Conservation (phyloP, 1,140 invertebrate species). For the Heliconius nattereri region DNA sequence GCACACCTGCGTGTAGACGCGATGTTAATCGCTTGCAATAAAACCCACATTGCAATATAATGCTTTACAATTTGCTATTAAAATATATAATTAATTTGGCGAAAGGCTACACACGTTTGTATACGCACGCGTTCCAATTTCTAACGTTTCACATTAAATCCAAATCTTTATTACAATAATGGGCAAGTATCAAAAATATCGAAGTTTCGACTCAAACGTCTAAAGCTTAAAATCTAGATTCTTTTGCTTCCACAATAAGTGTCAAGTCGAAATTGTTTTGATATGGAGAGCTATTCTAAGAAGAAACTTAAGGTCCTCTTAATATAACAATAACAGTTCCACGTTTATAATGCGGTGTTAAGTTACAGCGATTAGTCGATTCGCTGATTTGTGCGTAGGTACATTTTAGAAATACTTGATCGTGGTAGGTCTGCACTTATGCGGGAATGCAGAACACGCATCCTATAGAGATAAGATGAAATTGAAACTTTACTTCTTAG, state of each 20-base stretch:
- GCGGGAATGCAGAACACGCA: constrained; percentile 1
- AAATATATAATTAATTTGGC: constrained; percentile 6
- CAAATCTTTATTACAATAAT: constrained; percentile 58
- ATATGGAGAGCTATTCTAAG: constrained; percentile 64
- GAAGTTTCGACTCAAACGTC: neutral
- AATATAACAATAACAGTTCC: constrained; percentile 61
- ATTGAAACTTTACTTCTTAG: neutral
- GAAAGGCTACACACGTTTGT: constrained; percentile 21
- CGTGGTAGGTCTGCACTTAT: constrained; percentile 30
- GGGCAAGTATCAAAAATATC: constrained; percentile 29
- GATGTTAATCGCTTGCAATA: neutral
- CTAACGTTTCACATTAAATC: constrained; percentile 63
- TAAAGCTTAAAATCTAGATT: constrained; percentile 39
- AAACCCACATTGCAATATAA: neutral
- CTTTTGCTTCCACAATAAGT: constrained; percentile 21
- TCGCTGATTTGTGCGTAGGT: constrained; percentile 71
- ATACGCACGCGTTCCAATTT: constrained; percentile 44
- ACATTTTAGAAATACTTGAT: constrained; percentile 26
- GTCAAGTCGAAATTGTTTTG: constrained; percentile 55
- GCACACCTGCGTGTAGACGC: constrained; percentile 20
- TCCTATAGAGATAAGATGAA: constrained; percentile 1
- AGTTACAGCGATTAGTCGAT: constrained; percentile 57
- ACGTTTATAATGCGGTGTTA: constrained; percentile 58
- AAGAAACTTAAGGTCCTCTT: constrained; percentile 65
- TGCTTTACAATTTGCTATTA: neutral